Evolutionary conservation across 2,797 vertebrate genomes (phyloP), one percentile per base, ranked within the genome.

Genomic region (Poecilia wingei): DNA sequence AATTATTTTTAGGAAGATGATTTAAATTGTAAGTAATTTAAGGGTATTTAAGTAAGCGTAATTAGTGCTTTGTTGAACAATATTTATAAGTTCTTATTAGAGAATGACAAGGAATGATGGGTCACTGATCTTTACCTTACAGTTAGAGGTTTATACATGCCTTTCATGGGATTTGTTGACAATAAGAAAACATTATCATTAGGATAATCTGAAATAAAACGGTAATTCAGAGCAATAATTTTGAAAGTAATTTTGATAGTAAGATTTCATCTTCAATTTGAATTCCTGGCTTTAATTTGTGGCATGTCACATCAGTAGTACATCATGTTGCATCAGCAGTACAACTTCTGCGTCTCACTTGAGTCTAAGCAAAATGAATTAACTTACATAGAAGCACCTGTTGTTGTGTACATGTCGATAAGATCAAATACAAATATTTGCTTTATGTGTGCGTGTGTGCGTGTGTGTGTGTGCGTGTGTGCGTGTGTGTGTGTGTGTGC

Each of bases 311-410:
- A 92, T 79, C 86, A 71, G 74, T 69, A n/a, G 55, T 84, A 82
- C 66, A 39, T 25, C 89, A 28, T 46, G 12, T 4, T 93, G 91
- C 85, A 92, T 79, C 86, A 72, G 74, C 70, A 31, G 45, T 81
- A 86, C 71, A 53, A 74, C 76, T 79, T 49, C 81, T 84, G n/a
- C 53, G 69, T 89, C 22, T 69, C 84, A 85, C 73, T 45, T 88
- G 36, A 75, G 70, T 59, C 77, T 71, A 76, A 77, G 74, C 77
- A 78, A 68, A 47, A 79, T 31, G 33, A 73, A 46, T 57, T 46
- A 79, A 69, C 66, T 45, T 39, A 79, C 59, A 46, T 46, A 31
- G 36, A 70, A 77, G 64, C 75, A 31, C 49, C 14, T 53, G 73
- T 77, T 75, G 31, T 71, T 69, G 79, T 80, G 22, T 75, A 49